These are phyloP conservation scores for Meandrina meandrites DNA, from an alignment of 92 coral and sea anemone genomes.

Conservation along the genomic window DNA sequence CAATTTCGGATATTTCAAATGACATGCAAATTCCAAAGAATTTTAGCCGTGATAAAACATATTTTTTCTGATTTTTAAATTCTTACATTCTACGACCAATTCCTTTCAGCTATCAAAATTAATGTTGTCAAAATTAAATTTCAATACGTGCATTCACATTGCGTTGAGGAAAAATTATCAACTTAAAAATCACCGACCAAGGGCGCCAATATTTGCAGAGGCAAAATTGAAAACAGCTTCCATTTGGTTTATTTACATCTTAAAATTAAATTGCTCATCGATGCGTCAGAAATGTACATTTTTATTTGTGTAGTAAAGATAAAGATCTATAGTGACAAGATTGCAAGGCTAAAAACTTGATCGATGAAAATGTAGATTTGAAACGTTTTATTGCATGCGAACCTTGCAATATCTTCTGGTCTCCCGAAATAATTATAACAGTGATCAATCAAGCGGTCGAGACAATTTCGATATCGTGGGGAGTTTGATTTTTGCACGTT, in stretches of 20 bases:
- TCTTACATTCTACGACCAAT: not conserved
- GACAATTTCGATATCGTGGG: not conserved
- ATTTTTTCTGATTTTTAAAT: not conserved
- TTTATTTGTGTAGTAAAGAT: not conserved
- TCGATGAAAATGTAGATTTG: not conserved
- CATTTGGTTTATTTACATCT: conserved; percentile 1
- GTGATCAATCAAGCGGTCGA: conserved; percentile 9
- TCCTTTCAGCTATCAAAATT: not conserved
- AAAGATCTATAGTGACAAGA: not conserved
- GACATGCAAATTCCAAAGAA: conserved; percentile 11
- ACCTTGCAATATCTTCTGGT: not conserved
- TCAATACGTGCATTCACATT: not conserved
- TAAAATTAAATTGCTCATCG: not conserved
- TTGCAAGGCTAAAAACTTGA: not conserved
- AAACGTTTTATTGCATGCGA: not conserved
- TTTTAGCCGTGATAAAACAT: not conserved
- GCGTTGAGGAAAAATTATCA: not conserved
- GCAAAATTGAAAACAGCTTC: not conserved
- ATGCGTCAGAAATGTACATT: not conserved
- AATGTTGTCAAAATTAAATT: not conserved
- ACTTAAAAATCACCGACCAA: not conserved
- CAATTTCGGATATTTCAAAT: not conserved
- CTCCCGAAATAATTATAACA: not conserved
- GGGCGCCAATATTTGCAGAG: not conserved
- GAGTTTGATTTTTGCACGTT: not conserved